These are phyloP conservation scores for Drosophila persimilis DNA, from an alignment of 1,140 invertebrate genomes.

Conservation along the genomic window DNA sequence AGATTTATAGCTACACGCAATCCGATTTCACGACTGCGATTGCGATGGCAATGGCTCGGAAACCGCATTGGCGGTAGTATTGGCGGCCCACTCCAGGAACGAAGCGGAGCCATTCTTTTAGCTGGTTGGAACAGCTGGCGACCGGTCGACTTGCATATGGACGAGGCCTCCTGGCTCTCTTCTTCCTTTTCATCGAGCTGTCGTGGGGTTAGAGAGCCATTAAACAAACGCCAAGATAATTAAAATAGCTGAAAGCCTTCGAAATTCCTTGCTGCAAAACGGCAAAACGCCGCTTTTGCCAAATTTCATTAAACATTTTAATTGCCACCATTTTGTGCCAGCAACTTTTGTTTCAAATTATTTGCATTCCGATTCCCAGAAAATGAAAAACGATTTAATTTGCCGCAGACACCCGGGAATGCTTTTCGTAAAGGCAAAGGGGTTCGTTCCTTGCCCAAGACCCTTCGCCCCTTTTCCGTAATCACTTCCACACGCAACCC, in stretches of 20 bases:
- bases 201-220: slow-evolving; percentile 53
- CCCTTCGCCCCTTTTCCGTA: slow-evolving; percentile 25
- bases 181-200: neutral
- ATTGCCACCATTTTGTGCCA: slow-evolving; percentile 69
- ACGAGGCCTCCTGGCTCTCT: slow-evolving; percentile 26
- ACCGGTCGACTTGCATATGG: slow-evolving; percentile 27
- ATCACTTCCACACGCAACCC: slow-evolving; percentile 70
- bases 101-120: neutral
- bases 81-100: slow-evolving; percentile 1
- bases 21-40: slow-evolving; percentile 72
- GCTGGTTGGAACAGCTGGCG: neutral
- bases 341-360: slow-evolving; percentile 63
- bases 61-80: slow-evolving; percentile 33
- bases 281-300: slow-evolving; percentile 45
- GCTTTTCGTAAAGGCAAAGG: slow-evolving; percentile 18
- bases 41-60: slow-evolving; percentile 29
- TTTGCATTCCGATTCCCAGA: slow-evolving; percentile 70
- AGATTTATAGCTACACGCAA: slow-evolving; percentile 80
- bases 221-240: slow-evolving; percentile 75
- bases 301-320: slow-evolving; percentile 82
- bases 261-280: slow-evolving; percentile 49
- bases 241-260: slow-evolving; percentile 68
- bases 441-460: slow-evolving; percentile 17
- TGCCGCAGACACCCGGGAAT: slow-evolving; percentile 27
- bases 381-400: slow-evolving; percentile 74